phyloP scores from a whole-genome alignment of 2,888 invertebrate species.

The Harpalus rubripes region DNA sequence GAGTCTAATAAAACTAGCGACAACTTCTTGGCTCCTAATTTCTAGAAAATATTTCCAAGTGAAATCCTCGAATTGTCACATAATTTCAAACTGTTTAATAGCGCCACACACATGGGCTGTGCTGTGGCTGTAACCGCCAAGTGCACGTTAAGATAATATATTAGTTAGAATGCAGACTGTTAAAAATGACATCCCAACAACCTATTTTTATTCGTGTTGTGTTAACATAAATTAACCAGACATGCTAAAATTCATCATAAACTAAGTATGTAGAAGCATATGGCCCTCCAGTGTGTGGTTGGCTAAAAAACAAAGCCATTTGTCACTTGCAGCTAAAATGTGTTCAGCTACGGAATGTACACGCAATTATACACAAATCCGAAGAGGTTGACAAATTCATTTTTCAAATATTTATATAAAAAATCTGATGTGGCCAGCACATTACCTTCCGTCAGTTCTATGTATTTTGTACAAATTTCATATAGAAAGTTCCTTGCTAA shows the following conservation, averaged over 20 bases:
- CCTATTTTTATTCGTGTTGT: conserved; percentile 51
- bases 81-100: conserved; percentile 43
- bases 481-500: too few species aligned
- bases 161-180: conserved; percentile 45
- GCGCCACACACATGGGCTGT: conserved; percentile 29
- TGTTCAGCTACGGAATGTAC: conserved; percentile 8
- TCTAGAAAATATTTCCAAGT: conserved; percentile 13
- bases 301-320: conserved; percentile 51
- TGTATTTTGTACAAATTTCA: too few species aligned
- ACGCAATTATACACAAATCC: conserved; percentile 15
- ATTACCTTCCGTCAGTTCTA: too few species aligned
- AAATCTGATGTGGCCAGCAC: not conserved
- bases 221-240: conserved; percentile 47
- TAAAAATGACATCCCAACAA: conserved; percentile 42
- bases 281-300: conserved; percentile 12
- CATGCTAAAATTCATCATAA: conserved; percentile 53
- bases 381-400: not conserved
- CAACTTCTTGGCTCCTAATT: conserved; percentile 18
- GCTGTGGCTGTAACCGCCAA: conserved; percentile 8
- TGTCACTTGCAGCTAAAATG: conserved; percentile 47
- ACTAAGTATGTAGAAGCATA: conserved; percentile 32
- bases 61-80: conserved; percentile 42
- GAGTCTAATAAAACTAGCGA: conserved; percentile 4
- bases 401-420: not conserved
- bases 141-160: conserved; percentile 42